Conservation (phyloP, 2,888 invertebrate species). For the Notodonta dromedarius region DNA sequence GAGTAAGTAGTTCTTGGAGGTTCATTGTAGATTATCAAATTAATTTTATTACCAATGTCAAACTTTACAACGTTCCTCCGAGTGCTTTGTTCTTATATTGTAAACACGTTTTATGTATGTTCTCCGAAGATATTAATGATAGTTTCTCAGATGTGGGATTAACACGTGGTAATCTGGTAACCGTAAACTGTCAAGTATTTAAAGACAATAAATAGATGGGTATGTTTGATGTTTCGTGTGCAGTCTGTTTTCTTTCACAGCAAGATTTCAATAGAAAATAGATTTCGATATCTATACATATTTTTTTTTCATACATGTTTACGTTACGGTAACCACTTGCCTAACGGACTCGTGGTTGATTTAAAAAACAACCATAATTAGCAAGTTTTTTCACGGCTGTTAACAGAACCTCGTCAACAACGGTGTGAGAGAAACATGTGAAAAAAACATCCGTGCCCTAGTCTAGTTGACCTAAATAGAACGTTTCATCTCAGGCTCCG, state of each 20-base stretch:
- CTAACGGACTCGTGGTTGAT: constrained; percentile 15
- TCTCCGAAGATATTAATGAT: constrained; percentile 31
- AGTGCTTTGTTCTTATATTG: constrained; percentile 23
- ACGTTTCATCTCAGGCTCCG: constrained; percentile 47
- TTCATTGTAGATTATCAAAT: neutral
- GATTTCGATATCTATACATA: neutral
- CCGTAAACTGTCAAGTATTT: constrained; percentile 19
- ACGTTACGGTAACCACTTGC: constrained; percentile 3
- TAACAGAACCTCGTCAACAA: constrained; percentile 34
- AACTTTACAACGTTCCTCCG: constrained; percentile 14
- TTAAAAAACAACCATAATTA: constrained; percentile 43
- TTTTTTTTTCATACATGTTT: neutral
- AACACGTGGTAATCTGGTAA: constrained; percentile 25
- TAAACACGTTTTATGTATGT: constrained; percentile 32
- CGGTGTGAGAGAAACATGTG: constrained; percentile 35
- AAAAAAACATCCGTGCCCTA: constrained; percentile 43
- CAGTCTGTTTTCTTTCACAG: constrained; percentile 11
- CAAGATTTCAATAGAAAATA: neutral
- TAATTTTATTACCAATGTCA: neutral
- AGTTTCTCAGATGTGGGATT: constrained; percentile 25
- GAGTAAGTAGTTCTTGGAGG: neutral
- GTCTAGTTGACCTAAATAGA: constrained; percentile 66
- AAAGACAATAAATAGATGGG: constrained; percentile 13
- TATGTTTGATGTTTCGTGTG: constrained; percentile 4
- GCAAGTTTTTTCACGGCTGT: constrained; percentile 31